phyloP scores from a whole-genome alignment of 1,140 invertebrate species.

The Archivesica marissinica region DNA sequence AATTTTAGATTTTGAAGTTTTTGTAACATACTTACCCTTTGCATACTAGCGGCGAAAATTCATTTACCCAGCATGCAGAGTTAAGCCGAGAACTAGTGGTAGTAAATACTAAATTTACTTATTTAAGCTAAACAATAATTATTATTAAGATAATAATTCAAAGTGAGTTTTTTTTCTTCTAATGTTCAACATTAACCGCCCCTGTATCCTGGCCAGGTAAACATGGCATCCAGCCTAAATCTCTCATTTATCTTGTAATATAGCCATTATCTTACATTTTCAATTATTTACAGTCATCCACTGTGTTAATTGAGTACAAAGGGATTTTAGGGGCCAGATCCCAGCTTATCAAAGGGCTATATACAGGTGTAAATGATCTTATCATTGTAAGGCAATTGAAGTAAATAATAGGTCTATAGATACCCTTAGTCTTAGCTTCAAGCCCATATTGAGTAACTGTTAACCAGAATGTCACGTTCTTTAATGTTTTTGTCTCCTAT shows the following conservation, averaged over 20 bases:
- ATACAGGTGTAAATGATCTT: conserved; percentile 57
- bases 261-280: conserved; percentile 29
- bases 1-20: too few species aligned
- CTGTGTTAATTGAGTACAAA: conserved; percentile 20
- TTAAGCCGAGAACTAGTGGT: too few species aligned
- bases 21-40: too few species aligned
- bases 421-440: background rate
- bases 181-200: too few species aligned
- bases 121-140: too few species aligned
- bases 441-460: conserved; percentile 3
- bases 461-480: background rate
- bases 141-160: too few species aligned
- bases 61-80: too few species aligned
- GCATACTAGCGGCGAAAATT: too few species aligned
- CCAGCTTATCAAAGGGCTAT: background rate
- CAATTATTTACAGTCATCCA: conserved; percentile 50
- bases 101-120: too few species aligned
- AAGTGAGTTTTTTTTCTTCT: too few species aligned
- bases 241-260: conserved; percentile 5
- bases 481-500: too few species aligned
- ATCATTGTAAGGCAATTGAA: conserved; percentile 40
- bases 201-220: too few species aligned
- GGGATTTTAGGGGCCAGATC: conserved; percentile 30
- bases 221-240: background rate
- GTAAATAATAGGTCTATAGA: conserved; percentile 8